Percentiles rank a stretch among this genome's conserved stretches.
phyloP scores from a whole-genome alignment of 2,113 vertebrate species.

The Emydocephalus ijimae region DNA sequence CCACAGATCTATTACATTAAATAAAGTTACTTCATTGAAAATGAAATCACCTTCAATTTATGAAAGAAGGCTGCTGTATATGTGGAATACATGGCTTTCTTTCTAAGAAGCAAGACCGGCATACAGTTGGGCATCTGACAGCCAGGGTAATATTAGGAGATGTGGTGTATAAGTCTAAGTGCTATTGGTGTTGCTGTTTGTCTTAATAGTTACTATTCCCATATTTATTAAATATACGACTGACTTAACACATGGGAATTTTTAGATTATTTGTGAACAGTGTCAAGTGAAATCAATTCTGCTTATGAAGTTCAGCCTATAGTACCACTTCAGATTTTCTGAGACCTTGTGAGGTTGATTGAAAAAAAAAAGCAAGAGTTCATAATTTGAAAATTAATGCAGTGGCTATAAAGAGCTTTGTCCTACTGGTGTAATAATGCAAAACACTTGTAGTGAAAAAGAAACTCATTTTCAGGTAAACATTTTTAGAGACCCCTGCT shows the following conservation, averaged over 20 bases:
- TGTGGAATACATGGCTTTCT: neutral
- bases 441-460: conserved; percentile 46
- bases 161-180: neutral
- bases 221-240: neutral
- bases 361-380: neutral
- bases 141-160: neutral
- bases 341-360: neutral
- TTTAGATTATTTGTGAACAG: neutral
- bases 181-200: neutral
- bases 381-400: conserved; percentile 52
- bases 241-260: neutral
- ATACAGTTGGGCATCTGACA: neutral
- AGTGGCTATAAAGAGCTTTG: neutral
- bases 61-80: too few relatives aligned
- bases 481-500: conserved; percentile 32
- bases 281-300: neutral
- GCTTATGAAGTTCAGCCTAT: neutral
- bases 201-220: neutral
- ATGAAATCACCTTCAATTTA: too few relatives aligned
- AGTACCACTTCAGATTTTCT: neutral
- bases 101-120: neutral
- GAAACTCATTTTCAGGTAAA: conserved; percentile 49
- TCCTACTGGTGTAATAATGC: neutral
- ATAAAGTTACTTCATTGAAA: neutral
- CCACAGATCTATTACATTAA: neutral